These are phyloP conservation scores for Eufriesea mexicana DNA, from an alignment of 1,140 invertebrate species.

Conservation along the genomic window DNA sequence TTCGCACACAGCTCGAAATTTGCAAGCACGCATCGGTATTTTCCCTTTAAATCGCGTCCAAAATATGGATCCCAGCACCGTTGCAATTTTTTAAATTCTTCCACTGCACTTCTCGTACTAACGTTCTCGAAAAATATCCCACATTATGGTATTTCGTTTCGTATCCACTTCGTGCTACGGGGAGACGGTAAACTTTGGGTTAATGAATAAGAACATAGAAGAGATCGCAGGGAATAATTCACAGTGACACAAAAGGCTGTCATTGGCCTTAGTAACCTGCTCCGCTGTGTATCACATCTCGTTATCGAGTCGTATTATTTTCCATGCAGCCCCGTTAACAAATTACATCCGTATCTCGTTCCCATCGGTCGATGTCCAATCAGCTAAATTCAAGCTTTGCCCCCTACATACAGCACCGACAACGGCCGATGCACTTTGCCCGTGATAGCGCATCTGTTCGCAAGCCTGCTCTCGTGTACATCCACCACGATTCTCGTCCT, in stretches of 20 bases:
- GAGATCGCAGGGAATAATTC: background rate
- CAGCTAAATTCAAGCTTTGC: conserved; percentile 35
- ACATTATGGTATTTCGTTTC: background rate
- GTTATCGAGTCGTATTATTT: conserved; percentile 62
- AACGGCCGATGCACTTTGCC: conserved; percentile 43
- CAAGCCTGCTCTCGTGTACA: conserved; percentile 14
- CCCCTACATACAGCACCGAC: background rate
- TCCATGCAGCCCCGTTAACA: conserved; percentile 57
- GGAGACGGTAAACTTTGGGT: background rate
- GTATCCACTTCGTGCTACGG: background rate
- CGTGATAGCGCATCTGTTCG: conserved; percentile 1
- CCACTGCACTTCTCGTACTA: background rate
- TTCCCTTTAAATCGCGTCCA: background rate
- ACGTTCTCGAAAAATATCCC: background rate
- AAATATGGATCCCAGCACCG: background rate
- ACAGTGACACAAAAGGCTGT: conserved; percentile 27
- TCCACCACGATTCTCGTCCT: background rate
- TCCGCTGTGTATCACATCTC: conserved; percentile 25
- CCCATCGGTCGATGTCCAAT: conserved; percentile 54
- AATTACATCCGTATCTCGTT: conserved; percentile 66
- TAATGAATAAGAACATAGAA: background rate
- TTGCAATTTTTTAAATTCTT: no score
- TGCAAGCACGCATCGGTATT: background rate
- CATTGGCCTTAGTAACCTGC: conserved; percentile 63
- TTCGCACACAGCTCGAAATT: background rate